These are phyloP conservation scores for Zeus faber DNA, from an alignment of 2,113 vertebrate species.

Conservation along the genomic window DNA sequence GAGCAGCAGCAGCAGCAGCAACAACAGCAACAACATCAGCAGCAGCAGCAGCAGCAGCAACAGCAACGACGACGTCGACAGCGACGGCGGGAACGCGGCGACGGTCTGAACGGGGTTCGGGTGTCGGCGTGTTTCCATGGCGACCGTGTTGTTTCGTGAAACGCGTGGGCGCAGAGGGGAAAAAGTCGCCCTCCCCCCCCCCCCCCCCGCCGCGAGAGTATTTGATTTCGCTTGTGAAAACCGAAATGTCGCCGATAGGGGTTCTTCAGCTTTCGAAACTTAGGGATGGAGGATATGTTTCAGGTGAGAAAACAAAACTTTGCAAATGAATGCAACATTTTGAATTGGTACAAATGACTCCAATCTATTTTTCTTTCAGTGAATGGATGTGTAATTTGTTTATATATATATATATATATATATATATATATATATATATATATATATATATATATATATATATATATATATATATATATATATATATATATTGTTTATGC, in stretches of 20 bases:
- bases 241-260: neutral
- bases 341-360: too few relatives aligned
- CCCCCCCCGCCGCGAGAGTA: too few relatives aligned
- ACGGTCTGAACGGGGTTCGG: constrained; percentile 1
- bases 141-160: constrained; percentile 2
- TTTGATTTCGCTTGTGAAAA: too few relatives aligned
- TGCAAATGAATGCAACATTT: too few relatives aligned
- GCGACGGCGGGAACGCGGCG: constrained; percentile 17
- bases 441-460: neutral
- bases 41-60: neutral
- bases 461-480: neutral
- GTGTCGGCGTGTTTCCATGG: neutral
- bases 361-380: too few relatives aligned
- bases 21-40: constrained; percentile 1
- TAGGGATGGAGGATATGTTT: too few relatives aligned
- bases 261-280: too few relatives aligned
- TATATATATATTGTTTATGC: neutral
- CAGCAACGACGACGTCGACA: constrained; percentile 13
- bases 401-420: constrained; percentile 1
- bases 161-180: neutral
- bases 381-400: too few relatives aligned
- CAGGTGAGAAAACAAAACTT: too few relatives aligned
- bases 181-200: too few relatives aligned
- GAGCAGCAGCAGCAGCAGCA: constrained; percentile 33
- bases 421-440: neutral